Evolutionary conservation across 2,113 vertebrate genomes (phyloP), one percentile per base, ranked within the genome.

Genomic region (Osmerus mordax): DNA sequence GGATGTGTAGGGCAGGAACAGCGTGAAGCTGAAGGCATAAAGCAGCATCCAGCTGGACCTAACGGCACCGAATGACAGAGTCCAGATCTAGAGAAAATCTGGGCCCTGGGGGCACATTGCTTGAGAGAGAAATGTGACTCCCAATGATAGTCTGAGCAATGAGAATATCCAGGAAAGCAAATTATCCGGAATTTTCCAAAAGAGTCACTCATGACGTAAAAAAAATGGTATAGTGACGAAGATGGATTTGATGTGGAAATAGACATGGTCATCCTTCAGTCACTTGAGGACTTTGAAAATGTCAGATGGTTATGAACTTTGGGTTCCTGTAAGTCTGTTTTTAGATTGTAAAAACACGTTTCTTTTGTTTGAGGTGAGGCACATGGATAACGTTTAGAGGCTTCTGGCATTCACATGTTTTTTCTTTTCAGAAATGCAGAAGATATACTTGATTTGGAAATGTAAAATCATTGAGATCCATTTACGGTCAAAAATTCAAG

Each of bases 81-180:
- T 81, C 79, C 82, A 76, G 83, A 65, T 13, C 67, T 69, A 60
- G 72, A 70, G 79, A 71, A 78, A 82, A 82, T 72, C 36, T 65
- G 79, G 81, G 78, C 76, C 76, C 53, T 58, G 78, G 83, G 76
- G 21, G 77, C 78, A 74, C 72, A 70, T 62, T 65, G 80, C 71
- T 77, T 63, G 51, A 70, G 69, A 82, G 71, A 73, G 60, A 80
- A 71, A 82, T 72, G 77, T 84, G 86, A 89, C 75, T 85, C 81
- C 80, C 52, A 51, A n/a, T n/a, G n/a, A n/a, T 4, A 47, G 78
- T 77, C 29, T 75, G 18, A 59, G 71, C 67, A 76, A 67, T 70
- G 72, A 86, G 65, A 69, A 74, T 73, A 77, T 74, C 69, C 77
- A 80, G 78, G 75, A 74, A 78, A 70, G 65, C 32, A 59, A 80